Evolutionary conservation across 2,888 invertebrate genomes (phyloP).

Genomic region (Drosophila rellima): DNA sequence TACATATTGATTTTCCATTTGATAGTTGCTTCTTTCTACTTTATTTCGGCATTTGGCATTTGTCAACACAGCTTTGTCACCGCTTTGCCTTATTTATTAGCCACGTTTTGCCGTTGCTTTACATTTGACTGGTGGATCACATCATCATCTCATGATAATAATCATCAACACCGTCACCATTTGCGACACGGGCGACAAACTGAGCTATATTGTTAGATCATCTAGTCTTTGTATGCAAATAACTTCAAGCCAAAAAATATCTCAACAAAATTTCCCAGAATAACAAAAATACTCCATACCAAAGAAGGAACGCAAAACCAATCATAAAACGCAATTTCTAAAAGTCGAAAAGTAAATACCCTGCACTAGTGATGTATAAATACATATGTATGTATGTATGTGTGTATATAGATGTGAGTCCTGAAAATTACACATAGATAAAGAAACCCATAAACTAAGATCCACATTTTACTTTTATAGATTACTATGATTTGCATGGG

Average conservation of each 20-base stretch:
- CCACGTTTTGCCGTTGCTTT: constrained; percentile 58
- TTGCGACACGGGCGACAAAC: constrained; percentile 23
- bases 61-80: constrained; percentile 70
- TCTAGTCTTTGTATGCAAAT: constrained; percentile 55
- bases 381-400: too few relatives aligned
- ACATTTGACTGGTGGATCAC: constrained; percentile 56
- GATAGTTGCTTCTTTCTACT: constrained; percentile 3
- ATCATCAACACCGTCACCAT: constrained; percentile 24
- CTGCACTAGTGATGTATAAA: neutral
- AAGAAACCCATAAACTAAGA: too few relatives aligned
- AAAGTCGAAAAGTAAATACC: constrained; percentile 6
- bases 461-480: too few relatives aligned
- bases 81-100: constrained; percentile 65
- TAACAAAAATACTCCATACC: constrained; percentile 16
- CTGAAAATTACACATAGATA: too few relatives aligned
- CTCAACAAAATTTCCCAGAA: constrained; percentile 18
- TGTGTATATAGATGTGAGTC: too few relatives aligned
- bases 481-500: too few relatives aligned
- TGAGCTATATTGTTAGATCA: constrained; percentile 46
- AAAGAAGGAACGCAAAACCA: constrained; percentile 21
- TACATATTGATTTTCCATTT: constrained; percentile 32
- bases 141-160: constrained; percentile 45
- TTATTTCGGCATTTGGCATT: constrained; percentile 49
- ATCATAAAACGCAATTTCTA: neutral
- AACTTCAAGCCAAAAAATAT: constrained; percentile 15